These are phyloP conservation scores for Papilio dardanus DNA, from an alignment of 1,140 invertebrate genomes.

Conservation along the genomic window DNA sequence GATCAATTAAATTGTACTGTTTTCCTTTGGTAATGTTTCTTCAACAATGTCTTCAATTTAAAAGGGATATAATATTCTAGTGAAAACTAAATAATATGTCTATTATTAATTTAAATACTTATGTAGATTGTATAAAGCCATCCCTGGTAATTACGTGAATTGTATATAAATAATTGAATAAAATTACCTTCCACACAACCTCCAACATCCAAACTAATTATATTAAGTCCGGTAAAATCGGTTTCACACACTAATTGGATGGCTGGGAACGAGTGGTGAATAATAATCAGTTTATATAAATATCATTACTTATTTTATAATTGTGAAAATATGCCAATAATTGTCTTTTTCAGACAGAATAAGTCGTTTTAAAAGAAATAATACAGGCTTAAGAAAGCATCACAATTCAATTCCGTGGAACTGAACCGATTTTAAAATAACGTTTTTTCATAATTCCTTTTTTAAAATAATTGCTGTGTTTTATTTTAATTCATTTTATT, in stretches of 20 bases:
- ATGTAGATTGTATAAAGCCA: neutral
- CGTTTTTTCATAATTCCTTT: too few relatives aligned
- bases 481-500: too few relatives aligned
- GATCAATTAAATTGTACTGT: too few relatives aligned
- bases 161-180: constrained; percentile 9
- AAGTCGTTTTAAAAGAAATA: too few relatives aligned
- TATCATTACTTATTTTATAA: neutral
- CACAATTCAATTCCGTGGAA: too few relatives aligned
- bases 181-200: constrained; percentile 1
- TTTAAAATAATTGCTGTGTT: too few relatives aligned
- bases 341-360: too few relatives aligned
- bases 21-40: neutral
- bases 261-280: constrained; percentile 3
- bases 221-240: constrained; percentile 12
- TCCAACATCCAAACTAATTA: constrained; percentile 11
- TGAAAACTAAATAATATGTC: too few relatives aligned
- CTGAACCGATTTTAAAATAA: too few relatives aligned
- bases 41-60: neutral
- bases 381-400: too few relatives aligned
- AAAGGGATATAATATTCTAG: too few relatives aligned
- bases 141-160: neutral
- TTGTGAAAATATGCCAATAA: too few relatives aligned
- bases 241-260: constrained; percentile 13
- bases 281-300: neutral
- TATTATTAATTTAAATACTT: neutral